Conservation (phyloP, 2,113 vertebrate species). For the Pygoscelis antarcticus region DNA sequence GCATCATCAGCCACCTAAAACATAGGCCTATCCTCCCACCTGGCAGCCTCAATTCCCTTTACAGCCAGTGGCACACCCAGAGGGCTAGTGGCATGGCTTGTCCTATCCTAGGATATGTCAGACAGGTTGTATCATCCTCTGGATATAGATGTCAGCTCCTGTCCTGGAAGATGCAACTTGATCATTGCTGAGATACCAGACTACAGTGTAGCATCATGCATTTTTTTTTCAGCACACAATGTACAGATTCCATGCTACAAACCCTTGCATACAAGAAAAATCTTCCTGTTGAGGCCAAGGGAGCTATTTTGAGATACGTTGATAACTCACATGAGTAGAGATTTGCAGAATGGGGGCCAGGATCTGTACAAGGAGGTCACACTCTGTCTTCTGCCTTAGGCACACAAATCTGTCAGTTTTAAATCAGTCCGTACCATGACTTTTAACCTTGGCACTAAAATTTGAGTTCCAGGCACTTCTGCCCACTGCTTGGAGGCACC, state of each 20-base stretch:
- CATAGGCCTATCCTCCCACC: neutral
- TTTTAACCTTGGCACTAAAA: slow-evolving; percentile 48
- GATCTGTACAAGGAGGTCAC: neutral
- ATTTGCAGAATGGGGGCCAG: neutral
- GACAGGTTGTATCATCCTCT: neutral
- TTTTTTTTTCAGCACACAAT: neutral
- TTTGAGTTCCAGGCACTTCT: slow-evolving; percentile 25
- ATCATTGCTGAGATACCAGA: neutral
- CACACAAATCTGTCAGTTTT: slow-evolving; percentile 19
- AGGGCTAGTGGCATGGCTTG: neutral
- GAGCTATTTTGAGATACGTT: neutral
- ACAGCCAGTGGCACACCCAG: neutral
- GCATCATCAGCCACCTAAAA: neutral
- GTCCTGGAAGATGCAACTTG: neutral
- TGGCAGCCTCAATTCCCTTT: neutral
- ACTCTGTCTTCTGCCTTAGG: neutral
- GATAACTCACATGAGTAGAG: neutral
- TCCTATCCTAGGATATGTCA: neutral
- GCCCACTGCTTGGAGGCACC: neutral
- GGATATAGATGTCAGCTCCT: neutral
- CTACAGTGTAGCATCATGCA: neutral
- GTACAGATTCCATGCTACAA: neutral
- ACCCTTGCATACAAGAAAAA: neutral
- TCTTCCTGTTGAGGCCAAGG: neutral
- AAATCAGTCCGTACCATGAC: neutral